Conservation (phyloP, 2,888 invertebrate species). For the Dexiosoma caninum region DNA sequence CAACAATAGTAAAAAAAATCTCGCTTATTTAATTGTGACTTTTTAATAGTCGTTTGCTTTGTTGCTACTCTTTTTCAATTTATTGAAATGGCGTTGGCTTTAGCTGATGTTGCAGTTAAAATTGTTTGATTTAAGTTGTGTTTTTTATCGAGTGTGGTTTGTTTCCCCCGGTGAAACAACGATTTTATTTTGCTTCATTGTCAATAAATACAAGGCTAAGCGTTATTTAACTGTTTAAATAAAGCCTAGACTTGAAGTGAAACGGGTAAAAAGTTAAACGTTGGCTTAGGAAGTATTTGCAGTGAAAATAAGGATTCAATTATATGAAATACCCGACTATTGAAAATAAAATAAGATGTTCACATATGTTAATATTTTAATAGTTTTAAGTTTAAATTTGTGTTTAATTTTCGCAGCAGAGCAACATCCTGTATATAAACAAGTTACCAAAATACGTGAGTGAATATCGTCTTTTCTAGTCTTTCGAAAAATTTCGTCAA, state of each 20-base stretch:
- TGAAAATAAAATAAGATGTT: conserved; percentile 25
- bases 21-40: conserved; percentile 38
- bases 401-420: conserved; percentile 6
- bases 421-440: neutral
- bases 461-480: conserved; percentile 10
- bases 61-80: conserved; percentile 7
- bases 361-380: neutral
- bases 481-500: no score
- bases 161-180: neutral
- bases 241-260: conserved; percentile 32
- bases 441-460: conserved; percentile 55
- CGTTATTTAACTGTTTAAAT: conserved; percentile 53
- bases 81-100: neutral
- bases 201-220: conserved; percentile 52
- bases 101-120: neutral
- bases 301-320: neutral
- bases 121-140: neutral
- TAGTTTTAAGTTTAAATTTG: conserved; percentile 19
- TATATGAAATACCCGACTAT: neutral
- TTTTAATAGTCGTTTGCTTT: conserved; percentile 13
- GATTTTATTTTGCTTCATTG: conserved; percentile 7
- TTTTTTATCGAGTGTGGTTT: neutral
- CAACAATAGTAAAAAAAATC: neutral
- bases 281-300: neutral
- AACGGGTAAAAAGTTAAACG: conserved; percentile 35